Conservation (phyloP, 2,113 vertebrate genomes). For the Eubucco bourcierii region DNA sequence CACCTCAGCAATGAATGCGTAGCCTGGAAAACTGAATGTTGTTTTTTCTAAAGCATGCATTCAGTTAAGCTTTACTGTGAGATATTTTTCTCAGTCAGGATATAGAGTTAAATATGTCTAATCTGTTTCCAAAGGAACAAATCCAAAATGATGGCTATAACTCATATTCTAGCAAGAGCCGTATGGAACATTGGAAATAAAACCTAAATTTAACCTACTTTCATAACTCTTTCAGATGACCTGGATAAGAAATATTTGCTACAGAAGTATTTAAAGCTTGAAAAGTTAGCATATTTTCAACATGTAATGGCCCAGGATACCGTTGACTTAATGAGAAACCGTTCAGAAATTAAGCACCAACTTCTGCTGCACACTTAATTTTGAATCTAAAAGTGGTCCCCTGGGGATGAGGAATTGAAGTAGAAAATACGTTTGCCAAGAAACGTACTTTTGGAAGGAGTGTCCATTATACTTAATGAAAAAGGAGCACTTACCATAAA, state of each 20-base stretch:
- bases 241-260: background rate
- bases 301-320: background rate
- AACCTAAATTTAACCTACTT: background rate
- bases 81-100: background rate
- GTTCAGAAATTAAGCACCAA: slow-evolving; percentile 5
- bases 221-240: background rate
- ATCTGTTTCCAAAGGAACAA: slow-evolving; percentile 9
- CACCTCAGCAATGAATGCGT: background rate
- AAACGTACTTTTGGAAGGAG: background rate
- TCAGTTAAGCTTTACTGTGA: background rate
- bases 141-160: slow-evolving; percentile 74
- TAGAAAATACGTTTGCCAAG: slow-evolving; percentile 12
- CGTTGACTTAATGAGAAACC: background rate
- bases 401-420: background rate
- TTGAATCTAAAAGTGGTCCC: background rate
- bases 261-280: background rate
- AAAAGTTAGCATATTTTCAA: slow-evolving; percentile 7
- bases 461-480: slow-evolving; percentile 25
- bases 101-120: background rate
- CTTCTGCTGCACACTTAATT: slow-evolving; percentile 4
- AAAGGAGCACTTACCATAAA: slow-evolving; percentile 9
- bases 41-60: background rate
- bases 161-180: slow-evolving; percentile 13
- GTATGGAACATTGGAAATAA: slow-evolving; percentile 5
- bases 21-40: background rate